phyloP scores from a whole-genome alignment of 2,888 invertebrate species.

The Junonia oenone region DNA sequence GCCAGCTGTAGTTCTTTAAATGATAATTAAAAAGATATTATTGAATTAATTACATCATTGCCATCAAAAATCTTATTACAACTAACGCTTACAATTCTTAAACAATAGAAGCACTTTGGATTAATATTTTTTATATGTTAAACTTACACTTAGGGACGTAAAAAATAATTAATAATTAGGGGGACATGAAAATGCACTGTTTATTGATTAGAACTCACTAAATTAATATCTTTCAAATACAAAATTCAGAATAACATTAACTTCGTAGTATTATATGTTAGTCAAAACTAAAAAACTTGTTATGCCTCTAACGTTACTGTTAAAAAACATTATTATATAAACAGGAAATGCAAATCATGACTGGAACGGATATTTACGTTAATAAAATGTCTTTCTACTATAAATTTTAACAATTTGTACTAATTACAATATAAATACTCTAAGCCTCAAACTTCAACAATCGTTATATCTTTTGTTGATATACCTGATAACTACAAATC shows the following conservation, averaged over 20 bases:
- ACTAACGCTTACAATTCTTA: conserved; percentile 24
- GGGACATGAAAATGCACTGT: conserved; percentile 2
- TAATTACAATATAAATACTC: conserved; percentile 48
- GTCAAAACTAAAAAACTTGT: no score
- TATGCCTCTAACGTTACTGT: no score
- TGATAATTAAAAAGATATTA: neutral
- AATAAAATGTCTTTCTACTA: conserved; percentile 16
- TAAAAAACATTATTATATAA: no score
- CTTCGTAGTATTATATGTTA: no score
- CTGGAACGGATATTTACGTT: neutral
- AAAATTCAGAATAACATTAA: no score
- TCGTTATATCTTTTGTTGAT: conserved; percentile 36
- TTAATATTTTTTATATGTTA: conserved; percentile 28
- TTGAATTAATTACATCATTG: neutral
- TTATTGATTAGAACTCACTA: neutral
- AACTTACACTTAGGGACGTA: conserved; percentile 30
- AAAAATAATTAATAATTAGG: conserved; percentile 12
- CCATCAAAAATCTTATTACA: neutral
- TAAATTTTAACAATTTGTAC: conserved; percentile 41
- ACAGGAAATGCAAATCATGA: neutral
- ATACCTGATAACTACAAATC: conserved; percentile 12
- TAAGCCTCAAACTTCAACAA: conserved; percentile 52
- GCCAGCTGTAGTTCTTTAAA: conserved; percentile 7
- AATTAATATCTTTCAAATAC: neutral
- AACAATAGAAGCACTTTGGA: conserved; percentile 41